phyloP scores from a whole-genome alignment of 2,797 vertebrate species.

The Parauchenoglanis ngamensis region DNA sequence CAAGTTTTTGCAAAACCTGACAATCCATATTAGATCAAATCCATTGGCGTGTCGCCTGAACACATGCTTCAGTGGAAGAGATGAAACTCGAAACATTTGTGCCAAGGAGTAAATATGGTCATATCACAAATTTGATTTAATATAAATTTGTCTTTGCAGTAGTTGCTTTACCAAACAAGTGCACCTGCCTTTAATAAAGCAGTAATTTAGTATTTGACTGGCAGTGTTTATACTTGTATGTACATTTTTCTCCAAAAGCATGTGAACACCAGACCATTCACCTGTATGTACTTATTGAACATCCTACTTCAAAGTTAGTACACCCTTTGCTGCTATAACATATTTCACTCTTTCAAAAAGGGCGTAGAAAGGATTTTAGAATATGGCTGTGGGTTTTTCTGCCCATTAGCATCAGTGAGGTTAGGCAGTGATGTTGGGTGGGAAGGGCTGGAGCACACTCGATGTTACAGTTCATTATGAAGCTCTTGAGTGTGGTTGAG shows the following conservation, averaged over 20 bases:
- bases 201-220: not conserved
- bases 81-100: not conserved
- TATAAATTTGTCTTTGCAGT: not conserved
- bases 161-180: not conserved
- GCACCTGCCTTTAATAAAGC: not conserved
- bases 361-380: not conserved
- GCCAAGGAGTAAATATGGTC: not conserved
- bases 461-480: not conserved
- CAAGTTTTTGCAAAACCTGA: conserved; percentile 8
- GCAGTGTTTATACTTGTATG: not conserved
- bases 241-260: not conserved
- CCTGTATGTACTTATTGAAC: not conserved
- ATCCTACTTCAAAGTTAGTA: not conserved
- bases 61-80: not conserved
- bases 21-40: not conserved
- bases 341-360: not conserved
- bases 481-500: not conserved
- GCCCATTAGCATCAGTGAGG: not conserved
- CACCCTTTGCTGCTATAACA: no score
- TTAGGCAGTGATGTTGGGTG: not conserved
- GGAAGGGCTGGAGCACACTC: not conserved
- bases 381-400: not conserved
- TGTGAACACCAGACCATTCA: not conserved
- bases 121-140: not conserved
- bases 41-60: no score